Base-by-base conservation (phyloP, 2,797 vertebrate genomes). In the Coreius guichenoti region DNA sequence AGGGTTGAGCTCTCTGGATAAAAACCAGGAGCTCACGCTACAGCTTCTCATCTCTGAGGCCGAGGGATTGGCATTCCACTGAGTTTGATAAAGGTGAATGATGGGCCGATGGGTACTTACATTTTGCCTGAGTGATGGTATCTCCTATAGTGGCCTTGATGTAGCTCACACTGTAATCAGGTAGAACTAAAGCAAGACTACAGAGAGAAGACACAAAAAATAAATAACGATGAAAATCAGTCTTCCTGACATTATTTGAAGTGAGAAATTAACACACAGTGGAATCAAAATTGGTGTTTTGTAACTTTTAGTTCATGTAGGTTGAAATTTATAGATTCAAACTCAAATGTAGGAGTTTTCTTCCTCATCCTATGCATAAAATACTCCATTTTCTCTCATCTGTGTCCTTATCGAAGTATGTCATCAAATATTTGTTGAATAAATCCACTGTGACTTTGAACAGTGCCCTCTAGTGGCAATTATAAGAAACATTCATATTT, bases 121-220 rank as follows among this genome's bases (percentile, higher is more conserved):
- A 98, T 96, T 91, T 98, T 76, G 98, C 98, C 94, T 99, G 97
- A 89, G 90, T 96, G 93, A 98, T 97, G 58, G 95, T 95, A 93
- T 99, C 98, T 74, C 96, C 96, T 89, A 98, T 95, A 83, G 93
- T 96, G 86, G 98, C 96, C 89, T 95, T 95, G 93, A 99, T 98
- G 94, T 99, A 99, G 93, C 98, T 95, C 94, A 95, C 94, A 90
- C 97, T 98, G 96, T 99, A 98, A 49, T 97, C 95, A 21, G 98
- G 98, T 61, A 99, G 96, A 85, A 99, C 98, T 94, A 99, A 93
- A 82, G 97, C 98, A 91, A 99, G 94, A 94, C 98, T 99, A 94
- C 72, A 93, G 93, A 83, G 80, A 73, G 17, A 93, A 49, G 82
- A 75, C 11, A 93, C 23, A 26, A 86, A 61, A 85, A 45, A 75